Conservation (phyloP, 2,888 invertebrate genomes). For the Molanna angustata region DNA sequence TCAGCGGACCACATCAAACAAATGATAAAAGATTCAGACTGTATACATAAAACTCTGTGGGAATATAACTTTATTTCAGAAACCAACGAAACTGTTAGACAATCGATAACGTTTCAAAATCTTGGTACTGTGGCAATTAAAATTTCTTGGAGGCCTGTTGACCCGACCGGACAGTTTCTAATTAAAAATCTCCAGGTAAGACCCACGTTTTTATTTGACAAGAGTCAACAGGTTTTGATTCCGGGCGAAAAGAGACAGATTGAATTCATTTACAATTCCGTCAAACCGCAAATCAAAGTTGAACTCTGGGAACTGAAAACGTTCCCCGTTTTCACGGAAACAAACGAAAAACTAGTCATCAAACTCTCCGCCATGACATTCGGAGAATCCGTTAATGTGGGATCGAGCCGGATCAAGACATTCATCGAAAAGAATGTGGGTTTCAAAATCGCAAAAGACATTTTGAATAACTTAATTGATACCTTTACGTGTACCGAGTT, state of each 20-base stretch:
- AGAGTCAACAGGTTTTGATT: slow-evolving; percentile 12
- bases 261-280: not conserved
- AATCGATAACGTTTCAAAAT: slow-evolving; percentile 10
- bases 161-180: slow-evolving; percentile 1
- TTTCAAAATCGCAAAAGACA: slow-evolving; percentile 5
- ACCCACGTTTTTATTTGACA: slow-evolving; percentile 13
- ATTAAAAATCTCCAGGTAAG: not conserved
- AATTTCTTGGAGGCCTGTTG: slow-evolving; percentile 9
- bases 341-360: slow-evolving; percentile 1
- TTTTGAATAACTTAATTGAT: slow-evolving; percentile 3
- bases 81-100: not conserved
- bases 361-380: slow-evolving; percentile 4
- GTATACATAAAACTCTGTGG: slow-evolving; percentile 1
- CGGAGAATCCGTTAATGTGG: too few relatives aligned
- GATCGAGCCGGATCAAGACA: not conserved
- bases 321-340: slow-evolving; percentile 7
- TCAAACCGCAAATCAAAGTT: slow-evolving; percentile 3
- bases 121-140: slow-evolving; percentile 12
- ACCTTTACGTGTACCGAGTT: not conserved
- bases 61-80: slow-evolving; percentile 4
- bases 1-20: not conserved
- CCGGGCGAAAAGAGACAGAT: slow-evolving; percentile 7
- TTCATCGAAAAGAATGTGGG: slow-evolving; percentile 2
- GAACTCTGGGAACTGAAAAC: slow-evolving; percentile 16
- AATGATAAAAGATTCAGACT: slow-evolving; percentile 4